Evolutionary conservation across 1,140 invertebrate genomes (phyloP).

Genomic region (Nixonia krombeini): DNA sequence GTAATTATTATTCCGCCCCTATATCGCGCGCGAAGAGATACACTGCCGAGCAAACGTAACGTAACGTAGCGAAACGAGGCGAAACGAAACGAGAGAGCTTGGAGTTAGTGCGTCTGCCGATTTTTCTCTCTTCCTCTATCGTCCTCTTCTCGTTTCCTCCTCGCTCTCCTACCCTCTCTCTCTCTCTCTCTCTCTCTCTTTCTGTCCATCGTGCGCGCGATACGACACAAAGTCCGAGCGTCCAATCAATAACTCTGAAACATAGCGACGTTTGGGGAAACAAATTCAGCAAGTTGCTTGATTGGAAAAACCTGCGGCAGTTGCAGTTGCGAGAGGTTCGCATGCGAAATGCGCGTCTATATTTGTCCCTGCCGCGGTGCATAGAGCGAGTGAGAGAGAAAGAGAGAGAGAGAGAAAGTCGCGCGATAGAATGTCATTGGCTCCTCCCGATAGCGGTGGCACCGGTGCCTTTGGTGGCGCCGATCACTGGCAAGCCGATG

Average conservation of each 20-base stretch:
- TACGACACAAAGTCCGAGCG: conserved; percentile 46
- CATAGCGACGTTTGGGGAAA: conserved; percentile 68
- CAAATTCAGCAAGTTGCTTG: conserved; percentile 72
- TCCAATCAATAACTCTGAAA: conserved; percentile 70
- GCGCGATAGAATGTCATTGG: background rate
- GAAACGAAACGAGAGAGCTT: conserved; percentile 65
- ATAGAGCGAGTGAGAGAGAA: conserved; percentile 19
- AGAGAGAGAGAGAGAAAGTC: conserved; percentile 17
- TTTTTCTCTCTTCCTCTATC: conserved; percentile 30
- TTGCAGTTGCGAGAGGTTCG: conserved; percentile 20
- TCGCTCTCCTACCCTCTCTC: conserved; percentile 24
- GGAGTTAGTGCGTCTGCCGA: conserved; percentile 47
- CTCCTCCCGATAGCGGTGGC: background rate
- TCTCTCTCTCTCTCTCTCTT: conserved; percentile 15
- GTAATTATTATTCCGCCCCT: conserved; percentile 69
- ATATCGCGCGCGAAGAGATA: conserved; percentile 64
- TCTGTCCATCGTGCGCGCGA: conserved; percentile 44
- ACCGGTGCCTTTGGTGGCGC: background rate
- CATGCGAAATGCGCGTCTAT: conserved; percentile 29
- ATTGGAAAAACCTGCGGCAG: conserved; percentile 65
- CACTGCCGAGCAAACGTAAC: conserved; percentile 66
- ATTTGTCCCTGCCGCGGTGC: conserved; percentile 28
- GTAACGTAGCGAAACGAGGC: conserved; percentile 67
- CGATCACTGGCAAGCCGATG: too few relatives aligned
- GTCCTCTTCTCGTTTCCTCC: conserved; percentile 7